phyloP scores from a whole-genome alignment of 2,797 vertebrate genomes.

The Ambastaia sidthimunki region DNA sequence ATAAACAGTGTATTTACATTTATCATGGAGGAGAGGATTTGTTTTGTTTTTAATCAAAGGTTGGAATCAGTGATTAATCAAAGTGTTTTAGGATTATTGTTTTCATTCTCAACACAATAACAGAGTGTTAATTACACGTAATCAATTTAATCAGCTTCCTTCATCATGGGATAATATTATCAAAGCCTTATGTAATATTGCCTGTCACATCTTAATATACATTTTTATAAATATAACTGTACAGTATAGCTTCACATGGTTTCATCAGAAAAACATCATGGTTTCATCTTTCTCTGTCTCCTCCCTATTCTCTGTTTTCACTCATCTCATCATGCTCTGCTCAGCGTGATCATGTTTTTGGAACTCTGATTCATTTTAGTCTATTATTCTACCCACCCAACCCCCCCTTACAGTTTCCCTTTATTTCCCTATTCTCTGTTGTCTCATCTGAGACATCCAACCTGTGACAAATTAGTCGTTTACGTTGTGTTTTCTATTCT shows the following conservation, averaged over 20 bases:
- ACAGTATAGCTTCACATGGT: background rate
- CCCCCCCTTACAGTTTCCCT: background rate
- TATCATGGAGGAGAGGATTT: background rate
- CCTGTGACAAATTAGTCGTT: too few relatives aligned
- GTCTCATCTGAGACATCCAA: constrained; percentile 5
- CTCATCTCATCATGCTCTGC: constrained; percentile 26
- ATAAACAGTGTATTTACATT: background rate
- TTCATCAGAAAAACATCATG: background rate
- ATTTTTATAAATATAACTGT: background rate
- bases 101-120: constrained; percentile 21
- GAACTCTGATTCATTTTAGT: constrained; percentile 59
- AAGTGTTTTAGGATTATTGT: background rate
- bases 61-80: constrained; percentile 25
- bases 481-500: background rate
- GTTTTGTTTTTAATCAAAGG: background rate
- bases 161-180: background rate
- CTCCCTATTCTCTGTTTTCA: constrained; percentile 23
- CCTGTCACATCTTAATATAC: background rate
- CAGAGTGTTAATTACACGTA: constrained; percentile 20
- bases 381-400: constrained; percentile 38
- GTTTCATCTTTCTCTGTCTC: constrained; percentile 3
- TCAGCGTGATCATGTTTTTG: constrained; percentile 56
- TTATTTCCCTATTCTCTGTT: background rate
- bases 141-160: background rate
- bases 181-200: background rate